Base-by-base conservation (phyloP, 64 coral and sea anemone genomes). In the Pocillopora verrucosa region DNA sequence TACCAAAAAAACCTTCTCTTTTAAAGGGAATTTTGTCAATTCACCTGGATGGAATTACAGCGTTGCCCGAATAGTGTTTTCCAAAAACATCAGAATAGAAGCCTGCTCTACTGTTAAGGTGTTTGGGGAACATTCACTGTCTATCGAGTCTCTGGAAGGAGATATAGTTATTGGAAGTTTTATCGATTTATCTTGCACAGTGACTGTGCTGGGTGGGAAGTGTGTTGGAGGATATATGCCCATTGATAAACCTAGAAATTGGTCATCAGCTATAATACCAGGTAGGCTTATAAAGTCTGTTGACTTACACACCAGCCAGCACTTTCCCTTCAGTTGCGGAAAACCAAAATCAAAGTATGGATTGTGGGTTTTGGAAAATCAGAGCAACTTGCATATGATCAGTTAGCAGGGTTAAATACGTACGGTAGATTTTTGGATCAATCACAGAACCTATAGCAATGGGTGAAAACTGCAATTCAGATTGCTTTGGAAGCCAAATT, bases 141-240 rank as follows among this genome's bases (percentile, higher is more conserved):
- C 73, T 75, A 36, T 75, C 73, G 34, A 16, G 17, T 75, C 73
- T 36, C 34, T 75, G 15, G 30, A 35, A 75, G 73, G 73, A 17
- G 36, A 75, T 41, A 41, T 75, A 41, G 34, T 16, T 16, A 4
- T 75, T 75, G 36, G 36, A 75, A 75, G 30, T 38, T 36, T 38
- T 13, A 38, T 75, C 34, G 34, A 36, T 36, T 75, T 75, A 75
- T 75, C 73, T 36, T 75, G 73, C 36, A 30, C 11, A 36, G 73
- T 14, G 73, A 16, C 30, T 75, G 35, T 16, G 11, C 35, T 75
- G 34, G 73, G 35, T 38, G 73, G 73, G 4, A 75, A 75, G 34
- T 75, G 73, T 75, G 34, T 75, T 75, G 73, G 73, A 75, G 73
- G 73, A 75, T 75, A 75, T 17, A 75, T 75, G 73, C 73, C 73